phyloP scores from a whole-genome alignment of 2,113 vertebrate genomes.

The Casuarius casuarius region DNA sequence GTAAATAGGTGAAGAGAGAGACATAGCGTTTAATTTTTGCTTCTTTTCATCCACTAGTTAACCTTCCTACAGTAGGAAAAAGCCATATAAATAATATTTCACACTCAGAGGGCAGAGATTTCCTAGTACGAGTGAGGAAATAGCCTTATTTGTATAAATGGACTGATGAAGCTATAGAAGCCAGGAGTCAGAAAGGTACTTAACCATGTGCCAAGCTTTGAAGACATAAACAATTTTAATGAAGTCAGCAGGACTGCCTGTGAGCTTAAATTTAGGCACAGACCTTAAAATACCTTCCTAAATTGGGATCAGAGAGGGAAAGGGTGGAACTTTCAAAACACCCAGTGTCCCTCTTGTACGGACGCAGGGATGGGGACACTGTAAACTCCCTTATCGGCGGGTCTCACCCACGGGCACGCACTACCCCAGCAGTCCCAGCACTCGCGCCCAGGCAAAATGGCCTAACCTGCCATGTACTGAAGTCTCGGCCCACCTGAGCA shows the following conservation, averaged over 20 bases:
- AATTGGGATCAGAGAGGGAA: constrained; percentile 34
- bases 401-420: neutral
- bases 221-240: constrained; percentile 63
- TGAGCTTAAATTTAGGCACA: constrained; percentile 51
- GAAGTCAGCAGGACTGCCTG: constrained; percentile 36
- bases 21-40: neutral
- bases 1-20: neutral
- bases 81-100: constrained; percentile 23
- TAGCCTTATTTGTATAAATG: constrained; percentile 48
- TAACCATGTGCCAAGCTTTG: neutral
- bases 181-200: constrained; percentile 62
- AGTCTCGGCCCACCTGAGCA: neutral
- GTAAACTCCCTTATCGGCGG: neutral
- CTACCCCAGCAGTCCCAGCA: neutral
- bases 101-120: constrained; percentile 38
- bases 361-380: neutral
- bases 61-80: neutral
- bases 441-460: neutral
- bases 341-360: neutral
- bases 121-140: constrained; percentile 36
- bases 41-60: neutral
- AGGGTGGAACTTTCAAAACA: neutral
- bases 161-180: constrained; percentile 45
- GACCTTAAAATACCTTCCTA: constrained; percentile 48
- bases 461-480: neutral